Evolutionary conservation across 2,797 vertebrate species (phyloP).

Genomic region (Meda fulgida): DNA sequence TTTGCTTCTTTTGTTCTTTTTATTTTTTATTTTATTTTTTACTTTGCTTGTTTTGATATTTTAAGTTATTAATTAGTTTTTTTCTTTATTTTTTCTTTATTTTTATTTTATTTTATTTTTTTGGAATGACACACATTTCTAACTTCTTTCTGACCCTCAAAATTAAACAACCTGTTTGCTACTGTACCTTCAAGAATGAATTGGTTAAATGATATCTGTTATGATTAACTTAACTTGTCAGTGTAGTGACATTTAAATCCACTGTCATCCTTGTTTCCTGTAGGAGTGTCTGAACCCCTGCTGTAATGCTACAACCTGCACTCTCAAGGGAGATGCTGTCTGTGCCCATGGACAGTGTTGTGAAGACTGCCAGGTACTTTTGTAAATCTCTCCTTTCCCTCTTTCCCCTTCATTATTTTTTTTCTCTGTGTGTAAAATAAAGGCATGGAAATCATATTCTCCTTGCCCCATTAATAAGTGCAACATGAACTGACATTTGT

Average conservation of each 20-base stretch:
- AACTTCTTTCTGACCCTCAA: not conserved
- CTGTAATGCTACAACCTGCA: slow-evolving; percentile 93
- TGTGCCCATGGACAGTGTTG: slow-evolving; percentile 96
- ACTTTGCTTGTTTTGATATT: not conserved
- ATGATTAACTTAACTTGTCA: not conserved
- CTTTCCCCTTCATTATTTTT: not conserved
- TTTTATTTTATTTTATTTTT: not conserved
- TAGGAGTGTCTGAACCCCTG: slow-evolving; percentile 94
- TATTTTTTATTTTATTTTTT: not conserved
- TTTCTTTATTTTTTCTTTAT: not conserved
- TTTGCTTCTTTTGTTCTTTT: not conserved
- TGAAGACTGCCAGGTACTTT: slow-evolving; percentile 87
- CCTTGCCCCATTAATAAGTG: slow-evolving; percentile 50
- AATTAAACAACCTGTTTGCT: not conserved
- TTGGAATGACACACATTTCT: not conserved
- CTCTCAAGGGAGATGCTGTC: slow-evolving; percentile 86
- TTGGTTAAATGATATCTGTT: not conserved
- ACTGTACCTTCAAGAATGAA: not conserved
- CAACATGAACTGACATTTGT: slow-evolving; percentile 53
- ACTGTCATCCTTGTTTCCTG: slow-evolving; percentile 11
- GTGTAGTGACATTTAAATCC: not conserved
- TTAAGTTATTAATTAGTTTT: not conserved
- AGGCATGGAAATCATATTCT: slow-evolving; percentile 57
- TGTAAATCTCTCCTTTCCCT: slow-evolving; percentile 18
- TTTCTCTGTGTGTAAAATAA: slow-evolving; percentile 23